Evolutionary conservation across 1,140 invertebrate species (phyloP).

Genomic region (Cotesia chilonis): DNA sequence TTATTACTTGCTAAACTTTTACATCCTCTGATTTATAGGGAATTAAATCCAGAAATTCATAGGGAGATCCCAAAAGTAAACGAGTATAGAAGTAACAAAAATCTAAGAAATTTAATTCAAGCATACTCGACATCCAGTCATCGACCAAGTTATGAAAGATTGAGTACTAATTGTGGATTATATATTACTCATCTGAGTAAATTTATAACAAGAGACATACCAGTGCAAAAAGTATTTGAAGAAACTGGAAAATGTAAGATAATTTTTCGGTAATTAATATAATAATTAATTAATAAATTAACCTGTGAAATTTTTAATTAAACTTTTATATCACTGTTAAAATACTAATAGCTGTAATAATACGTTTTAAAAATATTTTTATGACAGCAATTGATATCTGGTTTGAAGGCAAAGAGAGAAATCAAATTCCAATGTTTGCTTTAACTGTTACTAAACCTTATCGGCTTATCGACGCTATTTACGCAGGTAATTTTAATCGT

Average conservation of each 20-base stretch:
- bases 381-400: conserved; percentile 49
- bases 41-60: conserved; percentile 53
- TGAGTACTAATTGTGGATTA: conserved; percentile 48
- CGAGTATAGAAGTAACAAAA: conserved; percentile 51
- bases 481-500: conserved; percentile 44
- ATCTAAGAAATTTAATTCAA: conserved; percentile 55
- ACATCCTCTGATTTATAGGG: conserved; percentile 42
- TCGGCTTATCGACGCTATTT: conserved; percentile 49
- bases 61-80: conserved; percentile 51
- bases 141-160: conserved; percentile 53
- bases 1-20: background rate
- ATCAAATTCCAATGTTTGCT: conserved; percentile 58
- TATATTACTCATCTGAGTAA: conserved; percentile 53
- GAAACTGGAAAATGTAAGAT: conserved; percentile 55
- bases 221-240: conserved; percentile 54
- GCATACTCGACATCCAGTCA: conserved; percentile 57
- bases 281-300: background rate
- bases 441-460: conserved; percentile 52
- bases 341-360: conserved; percentile 15
- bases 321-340: too few species aligned
- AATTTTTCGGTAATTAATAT: background rate
- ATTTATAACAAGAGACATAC: conserved; percentile 53
- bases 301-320: too few species aligned
- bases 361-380: conserved; percentile 14
- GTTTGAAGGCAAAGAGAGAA: conserved; percentile 51